Base-by-base conservation (phyloP, 2,888 invertebrate genomes). In the Polydrusus tereticollis region DNA sequence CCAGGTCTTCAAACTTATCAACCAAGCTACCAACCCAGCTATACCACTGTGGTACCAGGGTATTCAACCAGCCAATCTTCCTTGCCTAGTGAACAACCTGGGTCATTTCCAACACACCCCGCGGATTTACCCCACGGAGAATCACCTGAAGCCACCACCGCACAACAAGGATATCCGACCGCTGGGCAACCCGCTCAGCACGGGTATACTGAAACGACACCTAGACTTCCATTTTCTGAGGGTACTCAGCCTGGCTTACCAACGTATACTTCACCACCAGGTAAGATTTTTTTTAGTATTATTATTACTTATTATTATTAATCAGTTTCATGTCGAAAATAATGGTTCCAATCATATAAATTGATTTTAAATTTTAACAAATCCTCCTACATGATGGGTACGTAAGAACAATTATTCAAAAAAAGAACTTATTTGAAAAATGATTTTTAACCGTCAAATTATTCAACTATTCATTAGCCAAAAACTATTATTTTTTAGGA, bases 31-130 rank as follows among this genome's bases (percentile, higher is more conserved):
- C 41, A 41, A 41, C 41, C n/a, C 12, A n/a, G 36, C 7, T 43
- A 29, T 26, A 12, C 60, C 14, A 60, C 23, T 5, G 50, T 26
- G 0, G 7, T 16, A 16, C 64, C 64, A 36, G 50, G 50, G 1
- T 36, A 36, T 20, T 10, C 16, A 8, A 36, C 21, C 14, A 38
- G 8, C 14, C 38, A 52, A 29, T 23, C 67, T 23, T 47, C 52
- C 0, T 18, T 58, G n/a, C 29, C 57, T 8, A 29, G 20, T 10
- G 66, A 62, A 33, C 71, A 60, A 26, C 66, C 71, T 14, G 60
- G 66, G 12, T 26, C 59, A 16, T 57, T 64, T 23, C 65, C 70
- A 58, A 60, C 60, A 12, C 70, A 59, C n/a, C 59, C 70, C 29
- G 55, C 21, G 26, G 20, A 16, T n/a, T n/a, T 36, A 38, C 47